Percentiles rank a stretch among this genome's conserved stretches.
Conservation (phyloP, 2,113 vertebrate genomes). For the Grammomys dolichurus region DNA sequence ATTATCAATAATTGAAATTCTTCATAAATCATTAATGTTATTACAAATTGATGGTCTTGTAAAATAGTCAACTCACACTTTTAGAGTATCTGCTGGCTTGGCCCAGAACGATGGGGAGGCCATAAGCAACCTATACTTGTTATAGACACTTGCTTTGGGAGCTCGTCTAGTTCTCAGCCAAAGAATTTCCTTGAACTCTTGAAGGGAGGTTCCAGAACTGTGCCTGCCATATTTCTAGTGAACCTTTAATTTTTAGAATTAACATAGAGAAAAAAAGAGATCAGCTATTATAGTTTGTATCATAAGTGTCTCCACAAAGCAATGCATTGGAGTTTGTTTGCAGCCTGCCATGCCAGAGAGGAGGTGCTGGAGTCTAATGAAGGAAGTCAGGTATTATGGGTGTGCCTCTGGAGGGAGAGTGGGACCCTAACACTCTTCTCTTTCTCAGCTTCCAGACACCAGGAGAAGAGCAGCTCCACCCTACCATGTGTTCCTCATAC, state of each 20-base stretch:
- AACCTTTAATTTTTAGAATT: background rate
- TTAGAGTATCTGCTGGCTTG: background rate
- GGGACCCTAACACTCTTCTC: background rate
- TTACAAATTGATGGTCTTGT: background rate
- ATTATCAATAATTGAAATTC: background rate
- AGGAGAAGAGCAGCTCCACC: background rate
- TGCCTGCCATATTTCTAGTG: background rate
- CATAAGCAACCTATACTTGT: background rate
- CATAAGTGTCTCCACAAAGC: background rate
- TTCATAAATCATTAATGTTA: background rate
- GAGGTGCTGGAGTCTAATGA: background rate
- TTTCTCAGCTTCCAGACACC: background rate
- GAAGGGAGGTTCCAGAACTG: background rate
- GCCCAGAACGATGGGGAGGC: background rate
- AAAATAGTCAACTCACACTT: background rate
- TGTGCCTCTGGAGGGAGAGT: background rate
- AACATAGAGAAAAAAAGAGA: background rate
- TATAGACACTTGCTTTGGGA: background rate
- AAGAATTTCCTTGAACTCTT: background rate
- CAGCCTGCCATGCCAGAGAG: background rate
- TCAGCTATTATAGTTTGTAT: background rate
- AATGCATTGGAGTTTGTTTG: background rate
- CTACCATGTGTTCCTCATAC: background rate
- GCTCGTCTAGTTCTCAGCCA: background rate
- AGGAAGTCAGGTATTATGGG: background rate